These are phyloP conservation scores for Caloenas nicobarica DNA, from an alignment of 2,113 vertebrate genomes.

Conservation along the genomic window DNA sequence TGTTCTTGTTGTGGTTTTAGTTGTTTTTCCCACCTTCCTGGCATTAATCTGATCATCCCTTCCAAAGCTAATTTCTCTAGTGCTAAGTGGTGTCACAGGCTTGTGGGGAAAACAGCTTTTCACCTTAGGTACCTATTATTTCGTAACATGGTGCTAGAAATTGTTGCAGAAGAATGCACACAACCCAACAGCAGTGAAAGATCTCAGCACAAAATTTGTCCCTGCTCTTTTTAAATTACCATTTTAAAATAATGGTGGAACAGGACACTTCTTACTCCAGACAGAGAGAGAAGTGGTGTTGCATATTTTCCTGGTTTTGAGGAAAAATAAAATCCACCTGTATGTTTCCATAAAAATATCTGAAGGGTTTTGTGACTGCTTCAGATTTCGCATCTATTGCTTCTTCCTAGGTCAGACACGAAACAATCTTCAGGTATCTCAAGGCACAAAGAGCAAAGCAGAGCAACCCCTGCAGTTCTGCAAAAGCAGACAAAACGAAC, in stretches of 20 bases:
- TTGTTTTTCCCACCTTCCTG: background rate
- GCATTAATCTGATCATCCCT: background rate
- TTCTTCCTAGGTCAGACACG: fast-evolving
- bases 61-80: background rate
- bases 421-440: background rate
- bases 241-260: background rate
- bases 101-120: background rate
- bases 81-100: background rate
- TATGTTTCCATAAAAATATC: background rate
- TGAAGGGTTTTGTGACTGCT: background rate
- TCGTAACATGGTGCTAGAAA: background rate
- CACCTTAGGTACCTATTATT: background rate
- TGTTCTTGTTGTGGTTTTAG: too few relatives aligned
- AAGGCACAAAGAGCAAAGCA: background rate
- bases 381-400: background rate
- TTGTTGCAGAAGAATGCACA: background rate
- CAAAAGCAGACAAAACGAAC: background rate
- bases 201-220: background rate
- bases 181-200: background rate
- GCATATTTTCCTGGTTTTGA: background rate
- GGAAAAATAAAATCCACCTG: background rate
- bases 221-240: background rate
- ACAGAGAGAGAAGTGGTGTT: background rate
- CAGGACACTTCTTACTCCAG: background rate
- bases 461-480: background rate